A percentile compares a stretch with the other conserved stretches of the same genome.
phyloP scores from a whole-genome alignment of 2,888 invertebrate species.

The Lithophane socia region DNA sequence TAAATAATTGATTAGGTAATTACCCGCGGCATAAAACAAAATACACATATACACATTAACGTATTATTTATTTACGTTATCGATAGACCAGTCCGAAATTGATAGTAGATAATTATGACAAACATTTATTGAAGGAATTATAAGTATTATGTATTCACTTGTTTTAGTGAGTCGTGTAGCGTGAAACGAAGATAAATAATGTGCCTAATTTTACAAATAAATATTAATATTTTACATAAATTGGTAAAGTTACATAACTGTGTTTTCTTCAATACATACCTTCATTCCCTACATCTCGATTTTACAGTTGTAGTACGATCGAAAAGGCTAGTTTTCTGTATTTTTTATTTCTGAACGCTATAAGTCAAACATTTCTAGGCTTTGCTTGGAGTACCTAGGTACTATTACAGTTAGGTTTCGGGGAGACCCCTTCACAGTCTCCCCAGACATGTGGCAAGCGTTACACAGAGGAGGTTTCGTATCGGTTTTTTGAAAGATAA shows the following conservation, averaged over 20 bases:
- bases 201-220: neutral
- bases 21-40: neutral
- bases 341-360: neutral
- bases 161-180: conserved; percentile 6
- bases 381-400: neutral
- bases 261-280: neutral
- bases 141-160: neutral
- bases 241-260: neutral
- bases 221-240: neutral
- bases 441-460: neutral
- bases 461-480: neutral
- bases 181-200: neutral
- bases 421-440: neutral
- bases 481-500: neutral
- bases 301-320: neutral
- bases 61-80: conserved; percentile 35
- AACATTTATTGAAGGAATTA: conserved; percentile 40
- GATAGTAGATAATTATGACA: conserved; percentile 13
- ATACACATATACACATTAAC: neutral
- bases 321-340: neutral
- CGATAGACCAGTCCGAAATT: conserved; percentile 30
- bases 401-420: neutral
- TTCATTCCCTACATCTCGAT: neutral
- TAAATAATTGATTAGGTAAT: conserved; percentile 22
- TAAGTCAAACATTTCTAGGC: neutral